These are phyloP conservation scores for Leptoclinus maculatus DNA, from an alignment of 2,797 vertebrate species.

Conservation along the genomic window DNA sequence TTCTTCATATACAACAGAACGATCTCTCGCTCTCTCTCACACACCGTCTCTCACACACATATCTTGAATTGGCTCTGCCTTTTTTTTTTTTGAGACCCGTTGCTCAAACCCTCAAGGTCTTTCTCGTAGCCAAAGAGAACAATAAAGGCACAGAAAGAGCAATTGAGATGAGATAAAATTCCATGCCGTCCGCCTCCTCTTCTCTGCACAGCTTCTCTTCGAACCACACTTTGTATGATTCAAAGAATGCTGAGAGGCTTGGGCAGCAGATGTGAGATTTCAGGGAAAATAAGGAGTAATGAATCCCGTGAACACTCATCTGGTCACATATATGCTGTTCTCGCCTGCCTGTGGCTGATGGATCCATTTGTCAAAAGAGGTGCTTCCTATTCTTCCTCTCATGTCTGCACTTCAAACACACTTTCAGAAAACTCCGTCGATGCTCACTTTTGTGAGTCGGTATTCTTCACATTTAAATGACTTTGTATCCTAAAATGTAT, in stretches of 20 bases:
- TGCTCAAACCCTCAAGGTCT: slow-evolving; percentile 50
- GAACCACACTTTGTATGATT: slow-evolving; percentile 57
- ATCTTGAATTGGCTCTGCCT: slow-evolving; percentile 50
- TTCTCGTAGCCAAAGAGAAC: slow-evolving; percentile 53
- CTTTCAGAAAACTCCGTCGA: not conserved
- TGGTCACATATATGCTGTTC: slow-evolving; percentile 31
- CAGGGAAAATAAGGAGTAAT: slow-evolving; percentile 53
- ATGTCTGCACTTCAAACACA: slow-evolving; percentile 5
- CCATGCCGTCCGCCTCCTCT: slow-evolving; percentile 27
- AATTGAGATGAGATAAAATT: slow-evolving; percentile 51
- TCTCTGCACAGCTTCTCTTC: slow-evolving; percentile 29
- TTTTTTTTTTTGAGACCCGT: slow-evolving; percentile 46
- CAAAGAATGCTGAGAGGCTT: slow-evolving; percentile 42
- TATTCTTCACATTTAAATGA: not conserved
- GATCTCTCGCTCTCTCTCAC: slow-evolving; percentile 5
- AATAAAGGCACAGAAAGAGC: slow-evolving; percentile 55
- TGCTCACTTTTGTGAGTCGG: not conserved
- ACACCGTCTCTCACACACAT: slow-evolving; percentile 17
- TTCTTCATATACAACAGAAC: slow-evolving; percentile 45
- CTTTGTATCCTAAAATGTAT: not conserved
- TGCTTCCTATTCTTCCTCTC: slow-evolving; percentile 23
- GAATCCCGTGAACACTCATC: slow-evolving; percentile 47
- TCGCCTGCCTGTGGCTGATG: slow-evolving; percentile 14
- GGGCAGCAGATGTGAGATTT: slow-evolving; percentile 59
- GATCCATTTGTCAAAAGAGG: slow-evolving; percentile 42